Conservation (phyloP, 2,113 vertebrate species). For the Acrocephalus kingi region DNA sequence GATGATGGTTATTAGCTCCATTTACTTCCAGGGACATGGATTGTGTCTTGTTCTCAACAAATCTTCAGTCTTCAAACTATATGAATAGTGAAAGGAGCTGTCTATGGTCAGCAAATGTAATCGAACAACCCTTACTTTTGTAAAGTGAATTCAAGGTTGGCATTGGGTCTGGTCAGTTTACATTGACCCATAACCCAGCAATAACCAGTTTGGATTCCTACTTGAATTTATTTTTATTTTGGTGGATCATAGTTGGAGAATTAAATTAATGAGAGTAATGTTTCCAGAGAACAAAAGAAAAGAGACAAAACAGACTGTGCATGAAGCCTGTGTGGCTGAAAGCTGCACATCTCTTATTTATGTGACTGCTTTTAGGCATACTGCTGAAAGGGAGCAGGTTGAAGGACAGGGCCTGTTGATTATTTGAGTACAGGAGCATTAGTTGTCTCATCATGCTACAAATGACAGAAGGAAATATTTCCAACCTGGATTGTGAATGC, state of each 20-base stretch:
- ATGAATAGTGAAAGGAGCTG: slow-evolving; percentile 32
- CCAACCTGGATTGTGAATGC: not conserved
- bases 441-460: not conserved
- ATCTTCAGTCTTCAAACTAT: slow-evolving; percentile 4
- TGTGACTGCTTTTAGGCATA: not conserved
- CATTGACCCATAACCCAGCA: slow-evolving; percentile 46
- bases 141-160: not conserved
- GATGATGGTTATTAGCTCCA: slow-evolving; percentile 81
- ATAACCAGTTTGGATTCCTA: slow-evolving; percentile 44
- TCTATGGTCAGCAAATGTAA: slow-evolving; percentile 33
- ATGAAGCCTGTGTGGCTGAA: not conserved
- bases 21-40: not conserved
- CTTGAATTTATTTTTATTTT: slow-evolving; percentile 49
- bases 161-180: slow-evolving; percentile 48
- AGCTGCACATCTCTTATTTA: not conserved
- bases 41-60: not conserved
- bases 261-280: not conserved
- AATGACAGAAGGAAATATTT: not conserved
- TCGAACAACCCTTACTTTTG: slow-evolving; percentile 13
- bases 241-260: slow-evolving; percentile 34
- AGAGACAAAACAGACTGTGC: not conserved
- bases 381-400: not conserved
- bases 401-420: not conserved
- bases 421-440: not conserved
- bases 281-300: slow-evolving; percentile 24